Conservation (phyloP, 2,888 invertebrate genomes). For the Agrotis puta region DNA sequence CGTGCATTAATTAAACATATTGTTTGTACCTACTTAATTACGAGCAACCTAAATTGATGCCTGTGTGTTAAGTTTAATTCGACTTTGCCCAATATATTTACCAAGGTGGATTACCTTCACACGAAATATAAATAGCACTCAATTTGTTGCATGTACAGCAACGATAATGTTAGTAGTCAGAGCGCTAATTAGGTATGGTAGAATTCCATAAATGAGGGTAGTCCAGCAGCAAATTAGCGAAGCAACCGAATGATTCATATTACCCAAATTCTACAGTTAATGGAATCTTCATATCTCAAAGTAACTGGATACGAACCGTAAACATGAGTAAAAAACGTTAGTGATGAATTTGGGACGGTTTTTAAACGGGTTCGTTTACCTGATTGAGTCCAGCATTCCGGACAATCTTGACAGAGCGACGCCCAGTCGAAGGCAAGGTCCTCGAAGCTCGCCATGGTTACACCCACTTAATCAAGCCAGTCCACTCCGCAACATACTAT, state of each 20-base stretch:
- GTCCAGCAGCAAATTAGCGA: slow-evolving; percentile 20
- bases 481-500: slow-evolving; percentile 78
- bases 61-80: slow-evolving; percentile 31
- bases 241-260: slow-evolving; percentile 22
- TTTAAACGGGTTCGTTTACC: slow-evolving; percentile 86
- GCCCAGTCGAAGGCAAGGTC: slow-evolving; percentile 93
- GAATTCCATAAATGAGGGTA: slow-evolving; percentile 43
- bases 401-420: slow-evolving; percentile 91
- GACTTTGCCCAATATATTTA: slow-evolving; percentile 42
- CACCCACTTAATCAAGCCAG: slow-evolving; percentile 75
- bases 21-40: slow-evolving; percentile 27
- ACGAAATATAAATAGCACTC: slow-evolving; percentile 26
- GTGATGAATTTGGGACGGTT: slow-evolving; percentile 33
- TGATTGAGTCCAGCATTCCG: slow-evolving; percentile 92
- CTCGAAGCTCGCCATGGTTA: slow-evolving; percentile 92
- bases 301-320: slow-evolving; percentile 44
- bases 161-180: slow-evolving; percentile 12
- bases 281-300: slow-evolving; percentile 9
- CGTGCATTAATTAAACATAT: slow-evolving; percentile 46
- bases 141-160: slow-evolving; percentile 20
- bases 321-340: slow-evolving; percentile 41
- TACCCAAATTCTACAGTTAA: slow-evolving; percentile 22
- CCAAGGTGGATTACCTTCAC: slow-evolving; percentile 47
- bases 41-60: slow-evolving; percentile 23
- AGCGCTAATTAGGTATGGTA: slow-evolving; percentile 22